Evolutionary conservation across 2,888 invertebrate species (phyloP).

Genomic region (Hirtodrosophila duncani): DNA sequence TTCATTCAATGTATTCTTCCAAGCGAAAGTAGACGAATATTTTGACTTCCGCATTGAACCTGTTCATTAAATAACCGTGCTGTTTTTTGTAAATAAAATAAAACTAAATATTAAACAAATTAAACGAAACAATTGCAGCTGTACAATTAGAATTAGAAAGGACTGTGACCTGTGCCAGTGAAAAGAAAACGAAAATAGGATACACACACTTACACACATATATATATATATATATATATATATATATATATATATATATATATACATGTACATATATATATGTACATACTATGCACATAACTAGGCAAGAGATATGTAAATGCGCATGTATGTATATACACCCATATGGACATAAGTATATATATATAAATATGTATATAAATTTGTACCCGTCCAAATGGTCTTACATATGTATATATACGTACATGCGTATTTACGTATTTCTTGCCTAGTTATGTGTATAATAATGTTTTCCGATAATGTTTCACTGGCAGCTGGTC

Average conservation of each 20-base stretch:
- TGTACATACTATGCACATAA: neutral
- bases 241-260: neutral
- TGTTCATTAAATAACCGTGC: too few species aligned
- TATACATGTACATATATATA: neutral
- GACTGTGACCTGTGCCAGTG: neutral
- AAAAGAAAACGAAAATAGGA: slow-evolving; percentile 24
- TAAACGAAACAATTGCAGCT: too few species aligned
- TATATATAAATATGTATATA: neutral
- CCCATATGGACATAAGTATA: neutral
- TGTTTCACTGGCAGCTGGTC: too few species aligned
- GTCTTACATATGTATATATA: neutral
- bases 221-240: neutral
- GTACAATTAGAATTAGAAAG: too few species aligned
- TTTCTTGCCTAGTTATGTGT: neutral
- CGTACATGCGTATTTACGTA: neutral
- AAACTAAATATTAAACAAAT: too few species aligned
- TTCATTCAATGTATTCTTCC: too few species aligned
- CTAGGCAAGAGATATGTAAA: too few species aligned
- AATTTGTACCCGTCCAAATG: neutral
- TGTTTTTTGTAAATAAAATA: too few species aligned
- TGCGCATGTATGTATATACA: neutral
- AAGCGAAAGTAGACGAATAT: too few species aligned
- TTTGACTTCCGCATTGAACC: too few species aligned
- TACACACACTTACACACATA: neutral
- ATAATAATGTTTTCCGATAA: neutral